These are phyloP conservation scores for Pachyramphus minor DNA, from an alignment of 2,113 vertebrate species.

Conservation along the genomic window DNA sequence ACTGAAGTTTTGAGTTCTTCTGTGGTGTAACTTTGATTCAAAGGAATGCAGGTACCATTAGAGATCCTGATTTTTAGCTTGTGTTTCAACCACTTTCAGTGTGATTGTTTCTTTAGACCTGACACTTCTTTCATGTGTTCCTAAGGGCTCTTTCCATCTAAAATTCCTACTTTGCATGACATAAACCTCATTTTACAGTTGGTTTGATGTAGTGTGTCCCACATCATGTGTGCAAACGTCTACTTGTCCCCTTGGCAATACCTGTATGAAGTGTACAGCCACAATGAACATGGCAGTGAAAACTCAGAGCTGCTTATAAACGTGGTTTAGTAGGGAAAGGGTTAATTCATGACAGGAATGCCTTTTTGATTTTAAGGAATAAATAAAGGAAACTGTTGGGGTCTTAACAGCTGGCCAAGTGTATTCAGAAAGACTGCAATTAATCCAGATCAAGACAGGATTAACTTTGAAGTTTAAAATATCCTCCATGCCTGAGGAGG, in stretches of 20 bases:
- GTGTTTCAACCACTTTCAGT: neutral
- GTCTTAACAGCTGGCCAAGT: neutral
- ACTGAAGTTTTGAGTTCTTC: neutral
- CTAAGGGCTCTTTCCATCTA: neutral
- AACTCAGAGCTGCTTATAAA: neutral
- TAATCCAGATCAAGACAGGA: neutral
- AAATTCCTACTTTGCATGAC: neutral
- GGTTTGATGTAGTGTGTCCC: neutral
- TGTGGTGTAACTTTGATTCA: neutral
- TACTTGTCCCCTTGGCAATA: neutral
- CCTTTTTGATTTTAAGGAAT: neutral
- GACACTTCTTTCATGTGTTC: neutral
- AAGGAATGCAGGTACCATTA: neutral
- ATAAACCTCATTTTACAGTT: neutral
- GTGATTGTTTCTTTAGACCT: neutral
- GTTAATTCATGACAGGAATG: neutral
- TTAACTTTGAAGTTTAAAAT: neutral
- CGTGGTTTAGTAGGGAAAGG: neutral
- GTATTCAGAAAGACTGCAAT: neutral
- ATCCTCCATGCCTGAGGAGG: neutral
- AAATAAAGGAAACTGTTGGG: neutral
- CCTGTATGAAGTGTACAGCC: neutral
- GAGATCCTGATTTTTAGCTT: neutral
- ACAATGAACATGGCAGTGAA: neutral
- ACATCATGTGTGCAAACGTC: accelerated